Base-by-base conservation (phyloP, 2,797 vertebrate species). In the Mormyrus hasselquistii region DNA sequence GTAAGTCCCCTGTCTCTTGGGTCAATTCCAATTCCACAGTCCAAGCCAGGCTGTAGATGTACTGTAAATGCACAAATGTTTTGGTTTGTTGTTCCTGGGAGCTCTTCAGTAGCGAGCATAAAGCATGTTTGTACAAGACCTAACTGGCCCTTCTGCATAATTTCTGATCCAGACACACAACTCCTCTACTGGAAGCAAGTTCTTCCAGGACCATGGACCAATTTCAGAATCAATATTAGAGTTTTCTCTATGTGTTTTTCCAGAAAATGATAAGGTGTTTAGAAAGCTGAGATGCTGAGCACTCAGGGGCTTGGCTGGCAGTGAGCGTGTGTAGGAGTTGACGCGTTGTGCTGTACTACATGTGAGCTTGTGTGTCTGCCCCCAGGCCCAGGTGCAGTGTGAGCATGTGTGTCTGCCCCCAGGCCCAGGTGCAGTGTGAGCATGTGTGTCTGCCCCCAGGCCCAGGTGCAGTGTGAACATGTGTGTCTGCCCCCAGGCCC, bases 401-500 rank as follows among this genome's bases (percentile, higher is more conserved):
- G 73, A 86, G 87, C 47, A 57, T 90, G 89, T 88, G 57, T 88
- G 59, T 84, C 41, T 50, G 89, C 88, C 87, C 90, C 59, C 93
- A 99, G 98, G 95, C 96, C 89, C 91, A 52, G 50, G 10, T 52
- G 50, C 50, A 52, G 50, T 44, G 88, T 88, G 73, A 86, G 87
- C 47, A 57, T 90, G 89, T 88, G 57, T 88, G 59, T 84, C 41
- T 50, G 57, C 34, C n/a, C 14, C 50, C 50, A 52, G 10, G 50
- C 19, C 14, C 52, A 55, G 53, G 53, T 19, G 16, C 53, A 55
- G 57, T 65, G 0, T 89, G 83, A 55, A 3, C 53, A 2, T 62
- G 9, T 87, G 88, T 89, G 55, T 90, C 69, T 92, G 89, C 88
- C 86, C 90, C 62, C 93, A 99, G 98, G 95, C 96, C 90, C 91